A percentile compares a stretch with the other conserved stretches of the same genome.
Conservation (phyloP, 2,888 invertebrate species). For the Parnassius orleans region DNA sequence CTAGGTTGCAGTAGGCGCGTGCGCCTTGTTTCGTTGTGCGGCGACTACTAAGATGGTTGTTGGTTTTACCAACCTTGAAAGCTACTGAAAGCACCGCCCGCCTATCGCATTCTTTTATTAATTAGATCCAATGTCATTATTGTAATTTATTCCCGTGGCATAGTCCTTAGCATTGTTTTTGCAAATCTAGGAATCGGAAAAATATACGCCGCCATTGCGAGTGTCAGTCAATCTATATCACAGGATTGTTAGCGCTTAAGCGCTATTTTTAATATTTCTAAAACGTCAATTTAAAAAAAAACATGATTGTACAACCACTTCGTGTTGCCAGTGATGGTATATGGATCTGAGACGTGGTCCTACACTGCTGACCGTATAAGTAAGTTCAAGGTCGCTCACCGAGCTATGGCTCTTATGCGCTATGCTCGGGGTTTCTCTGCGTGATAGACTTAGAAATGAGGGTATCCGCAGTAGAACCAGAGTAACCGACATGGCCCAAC, state of each 20-base stretch:
- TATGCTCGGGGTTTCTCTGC: too few relatives aligned
- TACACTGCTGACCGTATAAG: too few relatives aligned
- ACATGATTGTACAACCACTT: too few relatives aligned
- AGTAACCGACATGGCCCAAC: too few relatives aligned
- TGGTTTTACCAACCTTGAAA: conserved; percentile 62
- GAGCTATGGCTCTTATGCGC: too few relatives aligned
- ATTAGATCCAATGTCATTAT: conserved; percentile 33
- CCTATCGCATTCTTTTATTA: conserved; percentile 48
- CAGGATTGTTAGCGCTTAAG: conserved; percentile 2
- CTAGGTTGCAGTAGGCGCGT: conserved; percentile 68
- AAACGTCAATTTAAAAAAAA: too few relatives aligned
- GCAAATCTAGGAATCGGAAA: conserved; percentile 22
- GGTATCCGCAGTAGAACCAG: too few relatives aligned
- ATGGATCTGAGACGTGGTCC: too few relatives aligned
- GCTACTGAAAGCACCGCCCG: conserved; percentile 67
- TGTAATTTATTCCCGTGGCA: conserved; percentile 34
- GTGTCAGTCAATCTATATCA: neutral
- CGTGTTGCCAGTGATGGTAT: too few relatives aligned
- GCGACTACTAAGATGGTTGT: conserved; percentile 53
- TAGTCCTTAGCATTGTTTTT: conserved; percentile 25
- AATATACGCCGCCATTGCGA: conserved; percentile 24
- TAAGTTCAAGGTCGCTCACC: too few relatives aligned
- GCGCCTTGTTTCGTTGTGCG: conserved; percentile 58
- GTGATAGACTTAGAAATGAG: too few relatives aligned
- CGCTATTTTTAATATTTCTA: too few relatives aligned